phyloP scores from a whole-genome alignment of 2,888 invertebrate genomes.

The Spodoptera littoralis region DNA sequence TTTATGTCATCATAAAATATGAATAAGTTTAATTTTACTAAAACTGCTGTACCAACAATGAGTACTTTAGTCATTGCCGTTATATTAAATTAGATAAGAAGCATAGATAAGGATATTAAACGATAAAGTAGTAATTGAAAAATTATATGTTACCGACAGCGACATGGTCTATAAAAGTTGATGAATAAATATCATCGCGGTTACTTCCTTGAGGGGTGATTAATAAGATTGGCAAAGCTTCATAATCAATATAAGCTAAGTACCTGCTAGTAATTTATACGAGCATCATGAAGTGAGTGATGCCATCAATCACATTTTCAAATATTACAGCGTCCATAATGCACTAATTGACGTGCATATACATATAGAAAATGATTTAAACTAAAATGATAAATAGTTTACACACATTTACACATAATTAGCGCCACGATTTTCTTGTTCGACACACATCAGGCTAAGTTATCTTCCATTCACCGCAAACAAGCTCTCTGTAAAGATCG shows the following conservation, averaged over 20 bases:
- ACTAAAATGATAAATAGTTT: slow-evolving; percentile 24
- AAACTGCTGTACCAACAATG: slow-evolving; percentile 12
- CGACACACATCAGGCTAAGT: slow-evolving; percentile 33
- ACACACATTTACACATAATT: slow-evolving; percentile 39
- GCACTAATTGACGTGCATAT: not conserved
- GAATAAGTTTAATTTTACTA: slow-evolving; percentile 21
- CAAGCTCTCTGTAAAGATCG: slow-evolving; percentile 38
- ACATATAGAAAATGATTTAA: slow-evolving; percentile 6
- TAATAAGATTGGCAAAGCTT: slow-evolving; percentile 16
- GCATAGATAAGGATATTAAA: slow-evolving; percentile 35
- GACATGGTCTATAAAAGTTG: slow-evolving; percentile 22
- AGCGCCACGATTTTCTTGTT: slow-evolving; percentile 31
- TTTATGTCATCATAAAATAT: slow-evolving; percentile 14
- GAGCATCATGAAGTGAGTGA: slow-evolving; percentile 11
- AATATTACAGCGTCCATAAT: slow-evolving; percentile 2
- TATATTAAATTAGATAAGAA: slow-evolving; percentile 36
- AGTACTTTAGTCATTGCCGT: slow-evolving; percentile 2
- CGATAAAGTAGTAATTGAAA: slow-evolving; percentile 38
- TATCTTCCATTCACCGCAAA: slow-evolving; percentile 40
- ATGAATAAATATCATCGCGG: slow-evolving; percentile 17
- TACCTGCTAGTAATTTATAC: slow-evolving; percentile 17
- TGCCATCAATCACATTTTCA: slow-evolving; percentile 29
- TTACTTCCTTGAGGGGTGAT: slow-evolving; percentile 33
- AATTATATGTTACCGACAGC: slow-evolving; percentile 21
- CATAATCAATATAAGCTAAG: slow-evolving; percentile 15